phyloP scores from a whole-genome alignment of 2,797 vertebrate species.

The Coilia nasus region DNA sequence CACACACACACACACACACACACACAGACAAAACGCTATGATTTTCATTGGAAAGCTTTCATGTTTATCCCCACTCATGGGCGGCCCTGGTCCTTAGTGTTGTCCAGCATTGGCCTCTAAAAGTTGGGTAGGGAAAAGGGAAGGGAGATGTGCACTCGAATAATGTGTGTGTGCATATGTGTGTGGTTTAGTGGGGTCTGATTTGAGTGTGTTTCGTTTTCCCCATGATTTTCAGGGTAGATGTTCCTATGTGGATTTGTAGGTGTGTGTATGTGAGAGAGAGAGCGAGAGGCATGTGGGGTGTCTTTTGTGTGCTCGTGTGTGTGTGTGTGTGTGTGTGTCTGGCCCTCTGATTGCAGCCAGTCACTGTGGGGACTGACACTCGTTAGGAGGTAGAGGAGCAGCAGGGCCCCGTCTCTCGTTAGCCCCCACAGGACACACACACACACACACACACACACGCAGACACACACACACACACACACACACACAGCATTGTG shows the following conservation, averaged over 20 bases:
- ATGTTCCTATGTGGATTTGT: no score
- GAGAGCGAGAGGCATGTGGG: background rate
- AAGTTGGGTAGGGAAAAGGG: no score
- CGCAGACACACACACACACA: slow-evolving; percentile 8
- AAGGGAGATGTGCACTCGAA: no score
- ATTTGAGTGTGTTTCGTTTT: no score
- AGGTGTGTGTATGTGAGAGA: background rate
- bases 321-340: slow-evolving; percentile 29
- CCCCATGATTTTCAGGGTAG: no score
- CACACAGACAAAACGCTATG: no score
- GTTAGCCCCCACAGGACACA: slow-evolving; percentile 39
- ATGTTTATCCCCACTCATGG: no score
- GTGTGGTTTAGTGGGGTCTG: no score
- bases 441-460: slow-evolving; percentile 18
- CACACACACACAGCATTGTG: background rate
- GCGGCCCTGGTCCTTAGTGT: background rate
- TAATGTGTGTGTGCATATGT: no score
- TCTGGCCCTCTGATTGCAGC: slow-evolving; percentile 51
- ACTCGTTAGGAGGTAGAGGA: slow-evolving; percentile 44
- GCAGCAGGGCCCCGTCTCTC: slow-evolving; percentile 41
- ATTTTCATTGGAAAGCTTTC: no score
- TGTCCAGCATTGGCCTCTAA: background rate
- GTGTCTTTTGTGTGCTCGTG: background rate
- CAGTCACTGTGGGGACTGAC: slow-evolving; percentile 43
- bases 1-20: no score